These are phyloP conservation scores for Falco cherrug DNA, from an alignment of 2,797 vertebrate genomes.

Conservation along the genomic window DNA sequence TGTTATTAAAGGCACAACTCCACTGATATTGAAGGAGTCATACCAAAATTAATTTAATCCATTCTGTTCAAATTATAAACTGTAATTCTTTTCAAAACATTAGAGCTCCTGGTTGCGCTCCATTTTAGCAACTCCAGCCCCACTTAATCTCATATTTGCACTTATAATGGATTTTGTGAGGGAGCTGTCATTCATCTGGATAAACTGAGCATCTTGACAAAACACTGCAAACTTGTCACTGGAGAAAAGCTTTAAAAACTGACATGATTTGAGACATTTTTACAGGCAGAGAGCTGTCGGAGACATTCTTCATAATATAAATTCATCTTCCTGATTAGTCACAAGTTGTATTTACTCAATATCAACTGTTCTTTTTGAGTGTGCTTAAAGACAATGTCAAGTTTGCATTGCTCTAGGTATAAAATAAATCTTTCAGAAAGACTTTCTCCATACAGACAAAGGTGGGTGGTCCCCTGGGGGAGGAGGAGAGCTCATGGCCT, in stretches of 20 bases:
- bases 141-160: conserved; percentile 53
- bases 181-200: conserved; percentile 12
- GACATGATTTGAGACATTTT: conserved; percentile 49
- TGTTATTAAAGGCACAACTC: neutral
- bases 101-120: neutral
- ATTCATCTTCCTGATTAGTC: conserved; percentile 45
- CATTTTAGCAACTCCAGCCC: neutral
- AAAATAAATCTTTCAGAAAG: conserved; percentile 30
- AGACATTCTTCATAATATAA: conserved; percentile 52
- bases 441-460: neutral
- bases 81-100: neutral
- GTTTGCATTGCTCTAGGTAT: conserved; percentile 3
- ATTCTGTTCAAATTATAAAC: neutral
- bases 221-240: conserved; percentile 37
- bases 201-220: conserved; percentile 53
- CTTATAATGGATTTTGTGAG: conserved; percentile 56
- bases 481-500: neutral
- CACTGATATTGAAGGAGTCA: neutral
- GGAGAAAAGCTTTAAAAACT: conserved; percentile 42
- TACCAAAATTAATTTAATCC: neutral
- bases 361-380: conserved; percentile 23
- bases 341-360: conserved; percentile 64
- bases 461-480: neutral
- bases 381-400: conserved; percentile 43
- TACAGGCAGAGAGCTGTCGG: conserved; percentile 19